Evolutionary conservation across 2,113 vertebrate species (phyloP).

Genomic region (Antechinus stuartii): DNA sequence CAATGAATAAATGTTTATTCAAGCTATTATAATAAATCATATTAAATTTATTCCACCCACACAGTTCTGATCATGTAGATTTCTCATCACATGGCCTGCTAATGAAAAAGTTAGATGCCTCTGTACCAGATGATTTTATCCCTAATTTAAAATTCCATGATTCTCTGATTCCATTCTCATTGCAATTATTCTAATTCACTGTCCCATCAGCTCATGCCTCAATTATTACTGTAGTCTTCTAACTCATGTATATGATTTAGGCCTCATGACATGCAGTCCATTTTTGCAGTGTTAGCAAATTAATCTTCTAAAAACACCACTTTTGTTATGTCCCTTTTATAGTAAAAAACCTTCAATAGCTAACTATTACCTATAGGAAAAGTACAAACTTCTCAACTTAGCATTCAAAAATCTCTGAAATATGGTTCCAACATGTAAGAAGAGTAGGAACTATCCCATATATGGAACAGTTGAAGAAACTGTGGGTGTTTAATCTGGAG

Average conservation of each 20-base stretch:
- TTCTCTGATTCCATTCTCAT: constrained; percentile 20
- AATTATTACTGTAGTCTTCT: not conserved
- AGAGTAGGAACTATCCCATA: not conserved
- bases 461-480: not conserved
- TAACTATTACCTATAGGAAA: not conserved
- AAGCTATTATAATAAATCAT: not conserved
- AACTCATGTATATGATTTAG: not conserved
- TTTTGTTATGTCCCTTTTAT: not conserved
- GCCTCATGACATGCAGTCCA: not conserved
- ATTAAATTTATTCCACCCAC: not conserved
- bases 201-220: not conserved
- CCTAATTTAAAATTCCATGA: constrained; percentile 26
- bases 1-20: not conserved
- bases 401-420: not conserved
- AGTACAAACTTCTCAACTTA: not conserved
- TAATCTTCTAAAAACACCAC: constrained; percentile 4
- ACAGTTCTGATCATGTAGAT: not conserved
- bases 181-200: not conserved
- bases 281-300: not conserved
- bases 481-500: not conserved
- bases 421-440: not conserved
- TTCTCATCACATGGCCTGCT: not conserved
- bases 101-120: not conserved
- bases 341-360: not conserved
- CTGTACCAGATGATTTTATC: not conserved